Evolutionary conservation across 2,888 invertebrate genomes (phyloP).

Genomic region (Petrophora chlorosata): DNA sequence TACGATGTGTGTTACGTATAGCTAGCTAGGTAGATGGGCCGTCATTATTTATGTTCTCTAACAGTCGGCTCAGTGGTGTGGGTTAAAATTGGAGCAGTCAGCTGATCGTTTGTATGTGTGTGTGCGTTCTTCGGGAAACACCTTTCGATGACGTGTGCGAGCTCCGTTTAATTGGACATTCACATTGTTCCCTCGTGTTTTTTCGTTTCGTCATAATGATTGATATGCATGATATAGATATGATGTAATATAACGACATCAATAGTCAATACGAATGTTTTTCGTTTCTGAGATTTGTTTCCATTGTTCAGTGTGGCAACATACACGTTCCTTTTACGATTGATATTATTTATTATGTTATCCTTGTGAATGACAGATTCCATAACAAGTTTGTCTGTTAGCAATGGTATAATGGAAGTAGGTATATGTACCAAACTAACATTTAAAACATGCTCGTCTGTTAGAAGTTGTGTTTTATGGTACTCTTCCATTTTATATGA

Average conservation of each 20-base stretch:
- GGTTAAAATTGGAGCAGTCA: slow-evolving; percentile 84
- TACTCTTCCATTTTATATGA: too few relatives aligned
- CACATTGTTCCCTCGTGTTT: slow-evolving; percentile 77
- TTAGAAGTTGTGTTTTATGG: too few relatives aligned
- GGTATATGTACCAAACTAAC: too few relatives aligned
- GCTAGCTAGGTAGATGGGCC: slow-evolving; percentile 81
- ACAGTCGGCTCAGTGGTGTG: slow-evolving; percentile 79
- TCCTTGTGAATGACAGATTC: slow-evolving; percentile 12
- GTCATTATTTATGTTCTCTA: slow-evolving; percentile 84
- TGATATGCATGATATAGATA: slow-evolving; percentile 49
- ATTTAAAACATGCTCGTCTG: too few relatives aligned
- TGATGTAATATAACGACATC: slow-evolving; percentile 41
- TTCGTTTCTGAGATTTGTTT: slow-evolving; percentile 40
- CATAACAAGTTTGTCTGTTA: slow-evolving; percentile 6
- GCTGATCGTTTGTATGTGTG: slow-evolving; percentile 71
- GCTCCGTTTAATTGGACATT: slow-evolving; percentile 82
- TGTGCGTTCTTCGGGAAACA: slow-evolving; percentile 83
- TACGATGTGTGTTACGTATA: slow-evolving; percentile 79
- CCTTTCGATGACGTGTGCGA: slow-evolving; percentile 82
- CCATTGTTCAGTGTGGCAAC: slow-evolving; percentile 7
- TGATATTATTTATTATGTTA: slow-evolving; percentile 6
- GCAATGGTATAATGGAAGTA: too few relatives aligned
- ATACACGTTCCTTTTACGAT: slow-evolving; percentile 9
- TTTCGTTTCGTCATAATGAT: slow-evolving; percentile 57
- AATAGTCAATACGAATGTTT: slow-evolving; percentile 24